Evolutionary conservation across 23 tunicate species (phyloP).

Genomic region (Trididemnum nubilum): DNA sequence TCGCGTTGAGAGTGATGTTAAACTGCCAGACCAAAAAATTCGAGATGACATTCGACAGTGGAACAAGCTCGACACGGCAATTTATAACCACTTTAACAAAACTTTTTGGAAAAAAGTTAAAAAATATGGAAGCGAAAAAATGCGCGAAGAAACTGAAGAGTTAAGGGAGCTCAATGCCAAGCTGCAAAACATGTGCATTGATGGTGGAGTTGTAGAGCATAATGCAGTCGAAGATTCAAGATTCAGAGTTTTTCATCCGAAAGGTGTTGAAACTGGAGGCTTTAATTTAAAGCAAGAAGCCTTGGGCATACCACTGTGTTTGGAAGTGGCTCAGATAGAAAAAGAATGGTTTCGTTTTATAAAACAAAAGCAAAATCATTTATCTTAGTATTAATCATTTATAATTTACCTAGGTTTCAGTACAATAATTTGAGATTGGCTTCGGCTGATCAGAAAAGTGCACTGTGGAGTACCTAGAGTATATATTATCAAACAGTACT

Average conservation of each 20-base stretch:
- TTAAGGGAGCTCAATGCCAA: constrained; percentile 40
- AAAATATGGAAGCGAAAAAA: constrained; percentile 56
- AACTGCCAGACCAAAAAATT: background rate
- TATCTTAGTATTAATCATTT: background rate
- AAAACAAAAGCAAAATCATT: constrained; percentile 22
- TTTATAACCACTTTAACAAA: constrained; percentile 54
- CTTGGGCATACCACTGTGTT: constrained; percentile 32
- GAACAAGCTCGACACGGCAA: constrained; percentile 66
- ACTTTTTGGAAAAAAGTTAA: constrained; percentile 78
- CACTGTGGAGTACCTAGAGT: too few species aligned
- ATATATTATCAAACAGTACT: too few species aligned
- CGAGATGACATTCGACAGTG: constrained; percentile 42
- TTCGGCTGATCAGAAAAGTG: too few species aligned
- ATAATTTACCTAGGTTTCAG: background rate
- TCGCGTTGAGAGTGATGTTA: background rate
- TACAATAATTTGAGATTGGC: background rate
- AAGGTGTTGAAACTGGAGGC: constrained; percentile 65
- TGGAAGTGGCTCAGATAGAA: constrained; percentile 53
- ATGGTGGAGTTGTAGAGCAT: constrained; percentile 48
- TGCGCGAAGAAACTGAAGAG: constrained; percentile 41
- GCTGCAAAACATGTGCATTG: constrained; percentile 50
- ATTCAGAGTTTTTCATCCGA: constrained; percentile 54
- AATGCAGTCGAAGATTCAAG: constrained; percentile 21
- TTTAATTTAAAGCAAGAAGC: constrained; percentile 56
- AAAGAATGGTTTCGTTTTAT: constrained; percentile 59